phyloP scores from a whole-genome alignment of 1,140 invertebrate genomes.

The Tigriopus japonicus region DNA sequence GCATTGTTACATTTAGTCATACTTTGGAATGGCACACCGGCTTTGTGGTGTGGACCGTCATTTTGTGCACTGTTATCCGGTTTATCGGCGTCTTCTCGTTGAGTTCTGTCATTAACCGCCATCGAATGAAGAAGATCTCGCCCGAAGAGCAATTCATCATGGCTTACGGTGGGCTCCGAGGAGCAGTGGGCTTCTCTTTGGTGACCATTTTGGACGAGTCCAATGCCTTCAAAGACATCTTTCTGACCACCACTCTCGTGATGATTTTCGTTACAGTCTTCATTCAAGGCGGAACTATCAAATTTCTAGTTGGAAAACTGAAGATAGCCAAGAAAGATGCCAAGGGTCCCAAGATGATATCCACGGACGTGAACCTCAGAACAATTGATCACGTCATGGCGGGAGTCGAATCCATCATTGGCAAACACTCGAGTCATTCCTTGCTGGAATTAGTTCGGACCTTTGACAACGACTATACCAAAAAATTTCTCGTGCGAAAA shows the following conservation, averaged over 20 bases:
- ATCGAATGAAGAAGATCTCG: conserved; percentile 29
- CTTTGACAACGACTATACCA: neutral
- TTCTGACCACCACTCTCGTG: conserved; percentile 42
- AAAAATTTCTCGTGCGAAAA: neutral
- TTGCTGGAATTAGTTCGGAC: neutral
- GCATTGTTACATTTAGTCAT: conserved; percentile 23
- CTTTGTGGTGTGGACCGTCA: conserved; percentile 35
- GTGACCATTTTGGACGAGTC: conserved; percentile 32
- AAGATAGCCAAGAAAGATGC: conserved; percentile 31
- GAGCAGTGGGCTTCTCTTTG: conserved; percentile 43
- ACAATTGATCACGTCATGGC: conserved; percentile 36
- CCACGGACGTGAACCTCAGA: conserved; percentile 32
- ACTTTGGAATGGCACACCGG: conserved; percentile 34
- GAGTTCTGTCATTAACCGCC: conserved; percentile 32
- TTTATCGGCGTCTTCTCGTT: conserved; percentile 33
- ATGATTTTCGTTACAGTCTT: conserved; percentile 46
- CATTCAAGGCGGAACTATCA: conserved; percentile 42
- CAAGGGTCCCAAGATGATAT: conserved; percentile 24
- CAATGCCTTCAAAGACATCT: conserved; percentile 30
- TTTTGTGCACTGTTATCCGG: conserved; percentile 36
- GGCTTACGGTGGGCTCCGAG: conserved; percentile 43
- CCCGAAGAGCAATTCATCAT: conserved; percentile 42
- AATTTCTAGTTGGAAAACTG: conserved; percentile 38
- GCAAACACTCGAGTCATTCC: conserved; percentile 21
- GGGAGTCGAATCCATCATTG: conserved; percentile 35